Base-by-base conservation (phyloP, 2,797 vertebrate genomes). In the Chloroceryle inda region DNA sequence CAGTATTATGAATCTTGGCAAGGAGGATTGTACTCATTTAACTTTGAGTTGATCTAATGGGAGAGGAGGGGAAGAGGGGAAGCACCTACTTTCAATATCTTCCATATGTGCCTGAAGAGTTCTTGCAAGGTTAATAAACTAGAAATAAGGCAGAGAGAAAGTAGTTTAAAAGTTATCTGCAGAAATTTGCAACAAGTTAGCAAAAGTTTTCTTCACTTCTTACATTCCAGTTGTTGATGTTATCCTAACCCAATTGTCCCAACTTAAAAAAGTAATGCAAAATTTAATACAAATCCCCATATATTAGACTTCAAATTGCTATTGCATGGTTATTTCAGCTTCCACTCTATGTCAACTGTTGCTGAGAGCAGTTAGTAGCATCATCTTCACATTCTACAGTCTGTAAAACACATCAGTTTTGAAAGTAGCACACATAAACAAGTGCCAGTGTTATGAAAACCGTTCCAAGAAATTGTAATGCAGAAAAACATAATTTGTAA, bases 71-170 rank as follows among this genome's bases (percentile, higher is more conserved):
- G 93, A 87, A 92, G 84, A 94, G 94, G 94, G 93, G 92, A 98
- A 98, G 96, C 96, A 98, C 99, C 93, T 99, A 99, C 99, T 99
- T 99, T 99, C 99, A 97, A 99, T 99, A 99, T 99, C 99, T 99
- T 99, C 99, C 99, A 99, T 99, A 98, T 99, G 99, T 98, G 99
- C 99, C 91, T 99, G 99, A 98, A 99, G 99, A 98, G 99, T 99
- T 99, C 99, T 99, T 98, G 99, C 99, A 99, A 99, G 99, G 99
- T 99, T 99, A 99, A 99, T 99, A 98, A 99, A 99, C 99, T 99
- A 98, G 98, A 99, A 98, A 99, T 96, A 98, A 98, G 98, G 97
- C 97, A 98, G 98, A 98, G 97, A 98, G 93, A 98, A 97, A 97
- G 97, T 97, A 97, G 97, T 98, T 98, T 98, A 98, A 97, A 98